phyloP scores from a whole-genome alignment of 1,140 invertebrate species.

The Plectrocnemia conspersa region DNA sequence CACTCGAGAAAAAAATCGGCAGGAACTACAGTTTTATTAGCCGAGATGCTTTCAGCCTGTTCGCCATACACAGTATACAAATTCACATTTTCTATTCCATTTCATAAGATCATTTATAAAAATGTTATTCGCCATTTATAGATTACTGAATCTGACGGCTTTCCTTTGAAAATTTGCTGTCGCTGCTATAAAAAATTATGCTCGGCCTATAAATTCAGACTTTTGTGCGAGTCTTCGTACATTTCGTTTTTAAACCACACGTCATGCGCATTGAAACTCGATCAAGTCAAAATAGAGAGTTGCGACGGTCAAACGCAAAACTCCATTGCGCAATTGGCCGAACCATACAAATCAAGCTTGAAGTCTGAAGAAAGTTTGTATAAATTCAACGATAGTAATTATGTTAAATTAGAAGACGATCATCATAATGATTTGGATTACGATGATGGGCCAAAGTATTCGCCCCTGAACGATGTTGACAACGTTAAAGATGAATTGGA shows the following conservation, averaged over 20 bases:
- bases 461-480: constrained; percentile 1
- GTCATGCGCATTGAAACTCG: constrained; percentile 14
- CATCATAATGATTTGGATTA: not conserved
- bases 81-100: not conserved
- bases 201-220: constrained; percentile 35
- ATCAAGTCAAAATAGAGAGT: constrained; percentile 21
- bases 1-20: no score
- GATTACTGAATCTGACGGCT: constrained; percentile 33
- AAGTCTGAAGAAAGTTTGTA: constrained; percentile 3
- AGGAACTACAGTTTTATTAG: constrained; percentile 2
- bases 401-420: not conserved
- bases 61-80: constrained; percentile 20
- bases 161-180: constrained; percentile 37
- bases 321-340: no score
- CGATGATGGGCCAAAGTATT: not conserved
- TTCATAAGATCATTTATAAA: constrained; percentile 1
- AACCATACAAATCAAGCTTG: no score
- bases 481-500: constrained; percentile 2
- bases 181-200: constrained; percentile 36
- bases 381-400: not conserved
- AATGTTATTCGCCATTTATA: no score
- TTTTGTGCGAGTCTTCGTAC: constrained; percentile 33
- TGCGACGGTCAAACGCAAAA: no score
- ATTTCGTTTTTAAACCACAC: constrained; percentile 25
- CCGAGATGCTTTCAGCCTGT: constrained; percentile 27